Conservation (phyloP, 2,797 vertebrate genomes). For the Malurus splendens region DNA sequence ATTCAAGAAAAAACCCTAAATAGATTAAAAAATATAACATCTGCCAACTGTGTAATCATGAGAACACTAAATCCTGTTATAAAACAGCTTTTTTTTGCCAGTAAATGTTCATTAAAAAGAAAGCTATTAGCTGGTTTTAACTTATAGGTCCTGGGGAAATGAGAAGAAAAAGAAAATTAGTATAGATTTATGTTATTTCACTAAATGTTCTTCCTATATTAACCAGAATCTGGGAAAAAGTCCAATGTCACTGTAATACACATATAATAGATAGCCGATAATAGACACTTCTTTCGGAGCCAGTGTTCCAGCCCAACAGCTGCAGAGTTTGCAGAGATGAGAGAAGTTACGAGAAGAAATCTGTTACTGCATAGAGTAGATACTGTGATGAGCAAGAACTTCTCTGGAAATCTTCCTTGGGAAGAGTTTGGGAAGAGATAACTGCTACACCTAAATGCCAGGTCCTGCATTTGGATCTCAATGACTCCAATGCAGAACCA, state of each 20-base stretch:
- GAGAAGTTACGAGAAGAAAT: not conserved
- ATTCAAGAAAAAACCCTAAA: not conserved
- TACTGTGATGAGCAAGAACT: not conserved
- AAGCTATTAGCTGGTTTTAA: not conserved
- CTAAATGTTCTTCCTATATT: not conserved
- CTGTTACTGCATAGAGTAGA: not conserved
- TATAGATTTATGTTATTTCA: not conserved
- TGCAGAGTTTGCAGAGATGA: not conserved
- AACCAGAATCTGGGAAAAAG: not conserved
- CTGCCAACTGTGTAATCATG: not conserved
- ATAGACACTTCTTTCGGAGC: not conserved
- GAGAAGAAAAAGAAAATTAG: not conserved
- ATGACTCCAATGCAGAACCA: fast-evolving
- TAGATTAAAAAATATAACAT: not conserved
- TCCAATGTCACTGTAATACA: not conserved
- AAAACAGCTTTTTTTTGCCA: not conserved
- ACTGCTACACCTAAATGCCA: not conserved
- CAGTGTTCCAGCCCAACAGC: not conserved
- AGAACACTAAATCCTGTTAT: not conserved
- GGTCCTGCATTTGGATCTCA: fast-evolving
- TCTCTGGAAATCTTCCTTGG: not conserved
- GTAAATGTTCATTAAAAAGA: not conserved
- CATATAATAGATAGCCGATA: not conserved
- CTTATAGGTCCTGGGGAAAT: not conserved
- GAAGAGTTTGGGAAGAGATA: not conserved